Evolutionary conservation across 1,140 invertebrate species (phyloP).

Genomic region (Thaumatotibia leucotreta): DNA sequence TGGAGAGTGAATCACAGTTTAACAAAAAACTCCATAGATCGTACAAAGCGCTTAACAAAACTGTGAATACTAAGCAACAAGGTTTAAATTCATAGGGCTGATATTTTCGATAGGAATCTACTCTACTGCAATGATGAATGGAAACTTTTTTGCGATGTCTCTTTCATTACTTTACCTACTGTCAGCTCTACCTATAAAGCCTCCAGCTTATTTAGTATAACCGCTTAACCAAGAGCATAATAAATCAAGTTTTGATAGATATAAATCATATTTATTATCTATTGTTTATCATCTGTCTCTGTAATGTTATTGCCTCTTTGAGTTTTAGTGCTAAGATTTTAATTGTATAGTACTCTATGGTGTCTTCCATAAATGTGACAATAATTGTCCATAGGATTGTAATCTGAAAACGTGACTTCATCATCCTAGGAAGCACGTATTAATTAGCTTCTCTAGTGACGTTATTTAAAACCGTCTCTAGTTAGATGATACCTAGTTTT

Average conservation of each 20-base stretch:
- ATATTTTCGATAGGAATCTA: no score
- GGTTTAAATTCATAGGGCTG: no score
- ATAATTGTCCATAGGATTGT: not conserved
- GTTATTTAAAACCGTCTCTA: not conserved
- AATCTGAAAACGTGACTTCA: not conserved
- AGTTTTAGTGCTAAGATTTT: not conserved
- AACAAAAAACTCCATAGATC: not conserved
- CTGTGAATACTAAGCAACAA: not conserved
- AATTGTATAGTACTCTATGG: not conserved
- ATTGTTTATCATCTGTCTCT: not conserved
- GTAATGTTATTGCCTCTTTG: not conserved
- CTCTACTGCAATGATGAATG: no score
- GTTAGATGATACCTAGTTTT: not conserved
- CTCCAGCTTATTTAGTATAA: not conserved
- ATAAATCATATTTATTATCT: not conserved
- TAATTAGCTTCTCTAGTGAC: not conserved
- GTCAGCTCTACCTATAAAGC: not conserved
- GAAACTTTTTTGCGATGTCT: no score
- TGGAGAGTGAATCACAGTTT: not conserved
- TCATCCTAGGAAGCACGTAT: not conserved
- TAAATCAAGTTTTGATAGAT: not conserved
- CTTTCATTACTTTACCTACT: no score
- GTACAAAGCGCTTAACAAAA: not conserved
- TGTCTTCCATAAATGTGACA: not conserved
- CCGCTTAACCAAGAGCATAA: not conserved